Evolutionary conservation across 2,113 vertebrate genomes (phyloP).

Genomic region (Halichoerus grypus): DNA sequence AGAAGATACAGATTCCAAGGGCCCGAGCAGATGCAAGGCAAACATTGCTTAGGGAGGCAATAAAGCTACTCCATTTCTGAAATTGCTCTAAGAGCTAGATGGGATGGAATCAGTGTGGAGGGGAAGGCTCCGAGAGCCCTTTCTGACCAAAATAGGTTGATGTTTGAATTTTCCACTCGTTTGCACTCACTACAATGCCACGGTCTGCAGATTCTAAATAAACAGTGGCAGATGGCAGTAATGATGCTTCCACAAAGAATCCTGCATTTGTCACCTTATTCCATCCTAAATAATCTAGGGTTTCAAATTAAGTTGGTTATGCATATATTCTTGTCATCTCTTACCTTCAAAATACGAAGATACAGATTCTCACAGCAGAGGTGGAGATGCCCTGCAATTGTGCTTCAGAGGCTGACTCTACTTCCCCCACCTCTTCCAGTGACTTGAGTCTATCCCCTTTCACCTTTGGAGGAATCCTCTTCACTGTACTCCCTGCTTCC

Average conservation of each 20-base stretch:
- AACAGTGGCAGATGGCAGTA: constrained; percentile 9
- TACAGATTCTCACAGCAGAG: not conserved
- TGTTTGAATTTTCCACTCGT: not conserved
- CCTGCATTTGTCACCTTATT: not conserved
- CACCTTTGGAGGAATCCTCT: not conserved
- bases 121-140: not conserved
- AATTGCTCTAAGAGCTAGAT: not conserved
- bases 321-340: not conserved
- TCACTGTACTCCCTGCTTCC: not conserved
- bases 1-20: not conserved
- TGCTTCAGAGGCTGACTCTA: not conserved
- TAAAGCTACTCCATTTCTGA: not conserved
- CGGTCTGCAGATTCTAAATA: not conserved
- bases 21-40: not conserved
- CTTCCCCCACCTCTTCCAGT: not conserved
- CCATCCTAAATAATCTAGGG: not conserved
- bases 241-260: not conserved
- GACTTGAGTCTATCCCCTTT: not conserved
- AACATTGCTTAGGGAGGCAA: not conserved
- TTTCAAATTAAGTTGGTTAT: constrained; percentile 15
- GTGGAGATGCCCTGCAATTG: fast-evolving
- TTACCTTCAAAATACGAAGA: not conserved
- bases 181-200: not conserved
- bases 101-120: not conserved
- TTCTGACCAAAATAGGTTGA: not conserved